phyloP scores from a whole-genome alignment of 2,113 vertebrate species.

The Todiramphus saurophagus region DNA sequence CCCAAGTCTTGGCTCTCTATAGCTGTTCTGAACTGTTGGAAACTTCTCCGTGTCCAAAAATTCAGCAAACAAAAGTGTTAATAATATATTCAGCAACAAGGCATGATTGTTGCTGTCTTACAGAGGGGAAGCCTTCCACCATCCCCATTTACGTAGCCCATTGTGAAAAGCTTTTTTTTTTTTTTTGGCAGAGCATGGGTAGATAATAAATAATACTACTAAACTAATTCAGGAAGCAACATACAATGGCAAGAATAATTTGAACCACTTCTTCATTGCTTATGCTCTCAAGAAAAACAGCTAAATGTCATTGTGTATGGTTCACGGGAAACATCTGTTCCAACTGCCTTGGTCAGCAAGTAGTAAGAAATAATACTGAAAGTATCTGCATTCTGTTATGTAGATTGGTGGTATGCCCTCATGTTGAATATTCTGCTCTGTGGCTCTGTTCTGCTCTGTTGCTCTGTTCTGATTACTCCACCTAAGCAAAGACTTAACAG shows the following conservation, averaged over 20 bases:
- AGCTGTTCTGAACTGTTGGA: constrained; percentile 27
- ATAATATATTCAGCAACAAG: constrained; percentile 38
- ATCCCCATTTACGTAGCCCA: neutral
- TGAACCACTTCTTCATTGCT: constrained; percentile 30
- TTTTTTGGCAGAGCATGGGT: neutral
- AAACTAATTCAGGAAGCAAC: constrained; percentile 45
- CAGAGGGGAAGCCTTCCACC: neutral
- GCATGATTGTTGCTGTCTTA: neutral
- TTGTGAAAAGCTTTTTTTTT: neutral
- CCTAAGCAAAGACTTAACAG: neutral
- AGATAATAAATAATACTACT: constrained; percentile 42
- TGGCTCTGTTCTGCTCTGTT: neutral
- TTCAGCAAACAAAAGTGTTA: constrained; percentile 24
- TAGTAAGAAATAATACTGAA: neutral
- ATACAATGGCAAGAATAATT: constrained; percentile 36
- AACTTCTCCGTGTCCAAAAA: constrained; percentile 46
- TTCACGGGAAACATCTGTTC: constrained; percentile 44
- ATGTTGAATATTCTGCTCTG: neutral
- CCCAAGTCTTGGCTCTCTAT: constrained; percentile 45
- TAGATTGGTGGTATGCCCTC: neutral
- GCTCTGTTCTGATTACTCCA: constrained; percentile 6
- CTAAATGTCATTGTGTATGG: constrained; percentile 14
- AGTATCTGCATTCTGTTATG: constrained; percentile 7
- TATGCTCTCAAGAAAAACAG: constrained; percentile 1
- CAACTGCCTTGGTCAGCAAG: constrained; percentile 36